Evolutionary conservation across 2,888 invertebrate species (phyloP).

Genomic region (Hydropsyche betteni): DNA sequence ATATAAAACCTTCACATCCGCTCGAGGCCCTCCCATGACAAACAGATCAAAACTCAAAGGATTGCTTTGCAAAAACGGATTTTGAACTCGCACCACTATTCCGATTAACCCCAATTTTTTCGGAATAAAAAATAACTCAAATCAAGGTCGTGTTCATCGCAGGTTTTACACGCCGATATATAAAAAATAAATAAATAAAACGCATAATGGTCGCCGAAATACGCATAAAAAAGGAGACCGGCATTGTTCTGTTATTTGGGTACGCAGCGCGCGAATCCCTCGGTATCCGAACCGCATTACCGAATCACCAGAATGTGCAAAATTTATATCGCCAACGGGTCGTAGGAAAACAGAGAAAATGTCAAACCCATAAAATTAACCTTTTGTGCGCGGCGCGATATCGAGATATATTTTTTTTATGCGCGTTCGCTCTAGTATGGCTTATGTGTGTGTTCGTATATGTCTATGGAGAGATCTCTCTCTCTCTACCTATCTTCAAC

Average conservation of each 20-base stretch:
- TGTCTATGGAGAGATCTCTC: neutral
- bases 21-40: slow-evolving; percentile 26
- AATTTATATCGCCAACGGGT: slow-evolving; percentile 46
- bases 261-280: neutral
- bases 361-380: slow-evolving; percentile 52
- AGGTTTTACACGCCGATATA: slow-evolving; percentile 20
- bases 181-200: slow-evolving; percentile 7
- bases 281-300: slow-evolving; percentile 39
- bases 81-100: slow-evolving; percentile 9
- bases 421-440: neutral
- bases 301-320: slow-evolving; percentile 41
- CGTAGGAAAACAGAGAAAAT: slow-evolving; percentile 51
- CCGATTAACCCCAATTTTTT: slow-evolving; percentile 24
- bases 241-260: slow-evolving; percentile 10
- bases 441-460: too few species aligned
- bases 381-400: slow-evolving; percentile 49
- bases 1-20: slow-evolving; percentile 33
- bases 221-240: neutral
- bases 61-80: slow-evolving; percentile 3
- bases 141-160: slow-evolving; percentile 40
- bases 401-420: slow-evolving; percentile 47
- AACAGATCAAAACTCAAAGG: slow-evolving; percentile 8
- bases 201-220: slow-evolving; percentile 17
- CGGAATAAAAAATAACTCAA: neutral
- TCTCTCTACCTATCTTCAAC: slow-evolving; percentile 42